These are phyloP conservation scores for Cariama cristata DNA, from an alignment of 2,113 vertebrate genomes.

Conservation along the genomic window DNA sequence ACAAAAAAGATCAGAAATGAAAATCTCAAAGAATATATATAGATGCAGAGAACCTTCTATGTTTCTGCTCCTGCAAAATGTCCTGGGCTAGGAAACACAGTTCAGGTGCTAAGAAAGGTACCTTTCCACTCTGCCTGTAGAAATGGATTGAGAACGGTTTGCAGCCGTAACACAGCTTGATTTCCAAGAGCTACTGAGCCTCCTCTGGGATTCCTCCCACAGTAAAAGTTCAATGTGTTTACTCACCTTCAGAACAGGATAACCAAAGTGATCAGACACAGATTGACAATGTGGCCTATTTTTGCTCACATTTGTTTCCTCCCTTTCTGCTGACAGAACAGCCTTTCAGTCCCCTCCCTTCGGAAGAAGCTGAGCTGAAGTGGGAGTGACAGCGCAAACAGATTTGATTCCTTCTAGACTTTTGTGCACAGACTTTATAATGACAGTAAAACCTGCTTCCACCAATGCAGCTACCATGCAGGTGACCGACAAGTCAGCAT, in stretches of 20 bases:
- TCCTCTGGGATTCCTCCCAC: neutral
- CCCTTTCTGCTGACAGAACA: neutral
- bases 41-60: neutral
- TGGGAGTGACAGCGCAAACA: conserved; percentile 42
- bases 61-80: neutral
- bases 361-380: neutral
- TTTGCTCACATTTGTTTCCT: conserved; percentile 34
- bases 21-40: neutral
- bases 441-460: neutral
- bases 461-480: accelerated
- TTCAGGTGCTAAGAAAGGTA: neutral
- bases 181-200: neutral
- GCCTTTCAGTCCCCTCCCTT: neutral
- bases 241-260: conserved; percentile 10
- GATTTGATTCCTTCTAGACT: neutral
- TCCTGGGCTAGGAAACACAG: neutral
- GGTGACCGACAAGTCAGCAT: neutral
- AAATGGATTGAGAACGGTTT: neutral
- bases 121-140: neutral
- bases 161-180: neutral
- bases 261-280: conserved; percentile 7
- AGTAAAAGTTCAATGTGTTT: neutral
- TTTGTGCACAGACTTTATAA: neutral
- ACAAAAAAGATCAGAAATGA: neutral
- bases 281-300: neutral